phyloP scores from a whole-genome alignment of 1,140 invertebrate genomes.

The Papilio aristodemus region DNA sequence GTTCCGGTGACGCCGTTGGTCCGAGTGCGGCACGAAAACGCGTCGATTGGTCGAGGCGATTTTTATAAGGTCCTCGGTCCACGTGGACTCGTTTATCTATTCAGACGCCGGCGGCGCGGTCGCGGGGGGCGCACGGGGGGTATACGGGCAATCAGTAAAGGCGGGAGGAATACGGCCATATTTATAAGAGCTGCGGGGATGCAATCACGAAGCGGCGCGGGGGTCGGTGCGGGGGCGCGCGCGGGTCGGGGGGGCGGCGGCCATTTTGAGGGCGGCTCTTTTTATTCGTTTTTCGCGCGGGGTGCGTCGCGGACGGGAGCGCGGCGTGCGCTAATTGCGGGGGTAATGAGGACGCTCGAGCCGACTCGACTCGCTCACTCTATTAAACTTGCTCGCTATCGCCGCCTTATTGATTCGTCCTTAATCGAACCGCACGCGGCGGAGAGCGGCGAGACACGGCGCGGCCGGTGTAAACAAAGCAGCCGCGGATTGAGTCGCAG shows the following conservation, averaged over 20 bases:
- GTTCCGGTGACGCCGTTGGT: constrained; percentile 58
- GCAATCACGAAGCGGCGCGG: constrained; percentile 80
- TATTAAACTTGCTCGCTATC: constrained; percentile 78
- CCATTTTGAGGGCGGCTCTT: constrained; percentile 81
- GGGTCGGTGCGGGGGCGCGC: constrained; percentile 56
- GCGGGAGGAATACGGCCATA: constrained; percentile 81
- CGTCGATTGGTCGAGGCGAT: constrained; percentile 70
- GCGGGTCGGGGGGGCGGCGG: constrained; percentile 71
- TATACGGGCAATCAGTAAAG: constrained; percentile 82
- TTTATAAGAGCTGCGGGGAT: constrained; percentile 81
- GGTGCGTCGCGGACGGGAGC: constrained; percentile 77
- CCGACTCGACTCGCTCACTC: constrained; percentile 75
- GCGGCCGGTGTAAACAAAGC: constrained; percentile 67
- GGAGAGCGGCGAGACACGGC: constrained; percentile 59
- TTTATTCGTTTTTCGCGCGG: constrained; percentile 81
- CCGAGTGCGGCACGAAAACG: constrained; percentile 41
- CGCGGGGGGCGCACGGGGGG: constrained; percentile 77
- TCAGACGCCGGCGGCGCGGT: constrained; percentile 80
- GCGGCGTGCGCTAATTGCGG: constrained; percentile 78
- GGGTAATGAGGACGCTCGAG: constrained; percentile 79
- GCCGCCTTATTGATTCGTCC: constrained; percentile 79
- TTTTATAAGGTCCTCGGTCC: constrained; percentile 79
- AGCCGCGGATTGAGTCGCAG: constrained; percentile 68
- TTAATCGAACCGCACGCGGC: constrained; percentile 65
- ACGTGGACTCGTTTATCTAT: constrained; percentile 82